Percentiles rank a stretch among this genome's conserved stretches.
These are phyloP conservation scores for Trematocara variabile DNA, from an alignment of 2,113 vertebrate species.

Conservation along the genomic window DNA sequence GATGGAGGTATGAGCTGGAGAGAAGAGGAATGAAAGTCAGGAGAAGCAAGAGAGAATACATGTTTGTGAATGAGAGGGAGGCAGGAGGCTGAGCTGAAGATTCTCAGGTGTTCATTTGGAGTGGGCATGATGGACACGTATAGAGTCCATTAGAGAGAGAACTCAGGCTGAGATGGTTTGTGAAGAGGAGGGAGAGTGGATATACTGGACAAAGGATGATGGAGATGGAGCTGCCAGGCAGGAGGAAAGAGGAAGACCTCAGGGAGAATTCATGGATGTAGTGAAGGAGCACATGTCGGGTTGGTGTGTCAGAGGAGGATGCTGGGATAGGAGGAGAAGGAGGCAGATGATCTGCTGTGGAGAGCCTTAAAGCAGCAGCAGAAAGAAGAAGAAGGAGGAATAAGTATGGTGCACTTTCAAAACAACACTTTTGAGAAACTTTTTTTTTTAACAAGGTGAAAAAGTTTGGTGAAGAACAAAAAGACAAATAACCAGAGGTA, in stretches of 20 bases:
- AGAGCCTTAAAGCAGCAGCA: background rate
- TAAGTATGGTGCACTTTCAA: background rate
- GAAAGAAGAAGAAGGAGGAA: background rate
- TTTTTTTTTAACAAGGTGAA: background rate
- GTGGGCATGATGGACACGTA: background rate
- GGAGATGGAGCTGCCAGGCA: background rate
- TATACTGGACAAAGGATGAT: background rate
- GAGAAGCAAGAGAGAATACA: background rate
- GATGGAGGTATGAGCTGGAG: background rate
- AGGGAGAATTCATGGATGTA: background rate
- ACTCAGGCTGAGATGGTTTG: background rate
- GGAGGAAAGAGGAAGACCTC: background rate
- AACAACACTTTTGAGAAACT: background rate
- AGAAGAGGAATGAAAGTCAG: background rate
- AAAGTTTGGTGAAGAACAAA: background rate
- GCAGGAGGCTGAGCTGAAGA: background rate
- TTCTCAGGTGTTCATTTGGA: background rate
- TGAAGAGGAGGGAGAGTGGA: background rate
- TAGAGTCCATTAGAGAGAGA: background rate
- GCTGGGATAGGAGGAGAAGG: background rate
- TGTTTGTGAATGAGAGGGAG: background rate
- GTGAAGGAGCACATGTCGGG: background rate
- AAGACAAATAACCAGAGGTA: background rate
- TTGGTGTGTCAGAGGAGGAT: background rate
- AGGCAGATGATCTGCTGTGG: background rate